A percentile compares a stretch with the other conserved stretches of the same genome.
Conservation (phyloP, 2,113 vertebrate species). For the Heterocephalus glaber region DNA sequence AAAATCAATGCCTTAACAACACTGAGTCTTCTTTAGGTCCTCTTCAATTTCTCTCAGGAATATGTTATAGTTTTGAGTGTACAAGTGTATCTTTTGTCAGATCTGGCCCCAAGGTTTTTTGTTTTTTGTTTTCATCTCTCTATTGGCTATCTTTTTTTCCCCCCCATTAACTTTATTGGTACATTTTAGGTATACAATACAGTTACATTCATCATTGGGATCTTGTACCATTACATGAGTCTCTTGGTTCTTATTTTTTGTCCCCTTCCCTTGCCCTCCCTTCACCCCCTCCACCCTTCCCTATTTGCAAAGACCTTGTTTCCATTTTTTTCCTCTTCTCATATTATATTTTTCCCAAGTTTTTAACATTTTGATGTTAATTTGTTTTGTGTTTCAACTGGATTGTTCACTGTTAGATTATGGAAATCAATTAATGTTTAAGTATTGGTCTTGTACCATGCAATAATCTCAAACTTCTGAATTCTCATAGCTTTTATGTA, state of each 20-base stretch:
- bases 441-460: background rate
- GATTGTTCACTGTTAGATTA: background rate
- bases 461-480: background rate
- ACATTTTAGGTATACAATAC: too few relatives aligned
- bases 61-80: background rate
- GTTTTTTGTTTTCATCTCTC: background rate
- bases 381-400: background rate
- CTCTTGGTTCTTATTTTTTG: too few relatives aligned
- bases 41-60: background rate
- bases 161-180: too few relatives aligned
- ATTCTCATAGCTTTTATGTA: background rate
- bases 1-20: background rate
- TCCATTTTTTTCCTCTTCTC: too few relatives aligned
- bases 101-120: background rate
- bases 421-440: background rate
- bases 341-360: too few relatives aligned
- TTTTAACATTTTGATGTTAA: background rate
- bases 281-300: too few relatives aligned
- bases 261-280: too few relatives aligned
- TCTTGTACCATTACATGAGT: too few relatives aligned
- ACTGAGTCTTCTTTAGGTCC: background rate
- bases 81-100: background rate
- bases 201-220: too few relatives aligned
- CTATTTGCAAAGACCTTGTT: too few relatives aligned
- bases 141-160: too few relatives aligned